Conservation (phyloP, 2,888 invertebrate species). For the Ommatoiulus sabulosus region DNA sequence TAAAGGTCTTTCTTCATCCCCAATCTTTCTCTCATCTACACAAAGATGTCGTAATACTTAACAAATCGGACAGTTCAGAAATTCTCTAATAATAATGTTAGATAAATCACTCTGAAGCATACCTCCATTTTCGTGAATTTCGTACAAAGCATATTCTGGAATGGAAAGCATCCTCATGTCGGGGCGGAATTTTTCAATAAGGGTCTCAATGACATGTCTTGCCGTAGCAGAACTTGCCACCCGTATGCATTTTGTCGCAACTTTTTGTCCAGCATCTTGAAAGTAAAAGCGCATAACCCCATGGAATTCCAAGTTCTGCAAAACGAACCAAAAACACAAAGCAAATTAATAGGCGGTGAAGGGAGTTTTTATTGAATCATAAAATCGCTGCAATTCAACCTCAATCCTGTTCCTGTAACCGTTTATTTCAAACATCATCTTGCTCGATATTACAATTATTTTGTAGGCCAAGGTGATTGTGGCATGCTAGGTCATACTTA, state of each 20-base stretch:
- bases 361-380: not conserved
- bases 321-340: conserved; percentile 63
- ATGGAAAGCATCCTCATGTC: conserved; percentile 94
- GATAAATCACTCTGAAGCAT: conserved; percentile 55
- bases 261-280: conserved; percentile 98
- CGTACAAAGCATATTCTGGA: conserved; percentile 77
- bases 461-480: not conserved
- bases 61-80: not conserved
- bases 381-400: not conserved
- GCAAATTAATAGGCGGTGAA: not conserved
- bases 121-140: conserved; percentile 81
- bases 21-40: conserved; percentile 86
- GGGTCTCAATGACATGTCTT: conserved; percentile 94
- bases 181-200: conserved; percentile 99
- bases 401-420: not conserved
- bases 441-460: not conserved
- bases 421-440: not conserved
- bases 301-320: conserved; percentile 96
- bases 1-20: conserved; percentile 92
- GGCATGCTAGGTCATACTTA: not conserved
- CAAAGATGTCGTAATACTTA: not conserved
- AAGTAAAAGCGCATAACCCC: conserved; percentile 99
- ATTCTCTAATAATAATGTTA: not conserved
- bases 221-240: conserved; percentile 97
- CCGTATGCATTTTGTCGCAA: conserved; percentile 98